Evolutionary conservation across 2,113 vertebrate genomes (phyloP), one percentile per base, ranked within the genome.

Genomic region (Alectura lathami): DNA sequence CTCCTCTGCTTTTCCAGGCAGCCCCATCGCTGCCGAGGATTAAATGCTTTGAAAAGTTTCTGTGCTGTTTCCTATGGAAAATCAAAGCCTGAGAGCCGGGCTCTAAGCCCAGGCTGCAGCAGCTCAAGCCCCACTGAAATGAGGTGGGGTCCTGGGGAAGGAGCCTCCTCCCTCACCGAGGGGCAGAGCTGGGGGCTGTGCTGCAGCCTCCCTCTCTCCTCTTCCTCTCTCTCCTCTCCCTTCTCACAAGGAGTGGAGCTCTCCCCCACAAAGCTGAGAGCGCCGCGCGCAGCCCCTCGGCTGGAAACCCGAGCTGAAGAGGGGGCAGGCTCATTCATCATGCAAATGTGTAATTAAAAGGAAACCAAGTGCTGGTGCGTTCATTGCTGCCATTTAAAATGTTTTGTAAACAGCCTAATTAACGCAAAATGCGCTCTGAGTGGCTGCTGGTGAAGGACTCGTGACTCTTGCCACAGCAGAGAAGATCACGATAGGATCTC

Each of bases 381-480:
- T 89, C 92, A 70, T 94, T 83, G 68, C 83, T 92, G 88, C 86
- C 93, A 88, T 91, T 94, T 90, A 64, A 54, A 75, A 34, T 97
- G 94, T 88, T 97, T 94, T 89, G 96, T 87, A 97, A 97, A 96
- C 91, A 97, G 83, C 69, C 84, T 88, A 93, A 95, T 96, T 92
- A 94, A 95, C 11, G 10, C 89, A 87, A 91, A 94, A 95, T 77
- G 42, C 70, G 85, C 93, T 91, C 89, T 68, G 79, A 92, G 91
- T 86, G 88, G 83, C 93, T 92, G 77, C 80, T 86, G 91, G 75
- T 70, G 91, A 73, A 88, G 86, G 68, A 62, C 91, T 91, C 9
- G 6, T 83, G 95, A 94, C 89, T 91, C 27, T 85, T 0, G 0
- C 64, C 69, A 43, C 76, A 75, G 92, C 72, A 70, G 88, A 92